These are phyloP conservation scores for Spicauda simplicius DNA, from an alignment of 2,888 invertebrate species.

Conservation along the genomic window DNA sequence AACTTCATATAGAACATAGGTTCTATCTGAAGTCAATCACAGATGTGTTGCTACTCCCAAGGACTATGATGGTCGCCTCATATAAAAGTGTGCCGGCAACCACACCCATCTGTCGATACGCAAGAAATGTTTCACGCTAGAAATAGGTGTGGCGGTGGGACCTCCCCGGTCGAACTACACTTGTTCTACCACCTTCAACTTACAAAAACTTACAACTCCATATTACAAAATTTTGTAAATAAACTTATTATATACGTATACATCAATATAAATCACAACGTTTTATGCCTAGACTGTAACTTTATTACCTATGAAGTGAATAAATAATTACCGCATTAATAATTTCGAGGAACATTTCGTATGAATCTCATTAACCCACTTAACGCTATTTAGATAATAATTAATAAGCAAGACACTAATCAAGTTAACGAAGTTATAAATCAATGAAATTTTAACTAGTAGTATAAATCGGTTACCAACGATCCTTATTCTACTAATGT, in stretches of 20 bases:
- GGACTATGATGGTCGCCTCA: too few relatives aligned
- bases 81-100: too few relatives aligned
- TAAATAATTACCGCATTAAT: background rate
- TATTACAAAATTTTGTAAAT: too few relatives aligned
- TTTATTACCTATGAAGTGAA: background rate
- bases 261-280: background rate
- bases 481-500: background rate
- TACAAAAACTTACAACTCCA: too few relatives aligned
- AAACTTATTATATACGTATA: background rate
- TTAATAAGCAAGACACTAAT: slow-evolving; percentile 24
- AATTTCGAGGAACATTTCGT: slow-evolving; percentile 16
- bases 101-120: too few relatives aligned
- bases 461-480: background rate
- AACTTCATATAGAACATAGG: too few relatives aligned
- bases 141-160: too few relatives aligned
- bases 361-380: slow-evolving; percentile 29
- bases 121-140: too few relatives aligned
- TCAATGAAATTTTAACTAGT: slow-evolving; percentile 7
- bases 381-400: slow-evolving; percentile 26
- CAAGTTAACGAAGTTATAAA: slow-evolving; percentile 18
- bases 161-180: too few relatives aligned
- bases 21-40: too few relatives aligned
- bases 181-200: too few relatives aligned
- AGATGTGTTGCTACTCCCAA: too few relatives aligned
- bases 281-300: background rate